Evolutionary conservation across 2,797 vertebrate species (phyloP), one percentile per base, ranked within the genome.

Genomic region (Agapornis canus): DNA sequence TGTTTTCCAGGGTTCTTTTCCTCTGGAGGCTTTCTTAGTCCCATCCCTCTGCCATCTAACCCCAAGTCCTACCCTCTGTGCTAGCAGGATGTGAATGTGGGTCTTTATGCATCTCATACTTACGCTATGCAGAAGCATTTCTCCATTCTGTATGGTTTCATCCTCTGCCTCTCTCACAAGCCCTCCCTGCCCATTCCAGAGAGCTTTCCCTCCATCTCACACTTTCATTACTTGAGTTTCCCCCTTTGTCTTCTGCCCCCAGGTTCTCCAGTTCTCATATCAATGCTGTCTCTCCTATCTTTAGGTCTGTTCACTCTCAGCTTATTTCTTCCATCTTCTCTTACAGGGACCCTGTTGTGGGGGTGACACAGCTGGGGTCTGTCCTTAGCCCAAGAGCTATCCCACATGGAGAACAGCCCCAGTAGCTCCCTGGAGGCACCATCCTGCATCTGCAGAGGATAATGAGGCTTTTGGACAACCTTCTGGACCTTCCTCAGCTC

Each of bases 361-460:
- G 7, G 4, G 7, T 18, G 13, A 25, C 43, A 17, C 26, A 57
- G 13, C 27, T 68, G 25, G 12, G 9, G 48, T 5, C 17, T 49
- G 6, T 49, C 26, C 26, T 18, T 84, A 45, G 19, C 25, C 45
- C 27, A 49, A n/a, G 29, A 76, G 40, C 65, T 47, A 69, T 78
- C 56, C 39, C 2, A 2, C n/a, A 25, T 20, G 43, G 37, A 75
- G 11, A 72, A 72, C 9, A 52, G 16, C 19, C 27, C 11, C 61
- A 42, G 0, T 0, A 7, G 3, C 22, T 91, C 27, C 45, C 21
- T 11, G 5, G 23, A 32, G 14, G 4, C 18, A 69, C 8, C 15
- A 37, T 20, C 17, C 35, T 75, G 47, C 26, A 29, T 57, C 77
- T 65, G 11, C 35, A 86, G 51, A 73, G 21, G 14, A 72, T 31